These are phyloP conservation scores for Hassar affinis DNA, from an alignment of 2,113 vertebrate genomes.

Conservation along the genomic window DNA sequence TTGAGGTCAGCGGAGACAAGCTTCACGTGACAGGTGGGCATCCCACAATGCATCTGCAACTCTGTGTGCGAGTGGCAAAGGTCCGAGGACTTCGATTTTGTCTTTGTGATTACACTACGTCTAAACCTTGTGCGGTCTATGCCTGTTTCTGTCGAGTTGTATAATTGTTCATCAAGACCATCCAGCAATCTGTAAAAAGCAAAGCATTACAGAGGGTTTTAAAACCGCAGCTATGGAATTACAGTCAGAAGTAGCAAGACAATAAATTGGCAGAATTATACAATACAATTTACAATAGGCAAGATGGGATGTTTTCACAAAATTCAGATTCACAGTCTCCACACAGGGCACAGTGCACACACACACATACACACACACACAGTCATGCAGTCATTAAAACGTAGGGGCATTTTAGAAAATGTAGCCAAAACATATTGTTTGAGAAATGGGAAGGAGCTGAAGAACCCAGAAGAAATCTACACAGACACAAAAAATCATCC, in stretches of 20 bases:
- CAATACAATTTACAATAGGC: not conserved
- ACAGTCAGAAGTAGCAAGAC: not conserved
- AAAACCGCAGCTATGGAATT: not conserved
- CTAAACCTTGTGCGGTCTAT: not conserved
- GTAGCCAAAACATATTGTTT: not conserved
- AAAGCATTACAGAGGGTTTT: not conserved
- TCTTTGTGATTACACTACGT: not conserved
- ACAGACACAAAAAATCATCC: not conserved
- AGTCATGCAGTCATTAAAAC: not conserved
- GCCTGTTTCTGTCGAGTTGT: not conserved
- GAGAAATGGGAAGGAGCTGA: not conserved
- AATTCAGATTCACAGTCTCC: not conserved
- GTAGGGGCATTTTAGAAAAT: not conserved
- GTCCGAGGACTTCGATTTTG: not conserved
- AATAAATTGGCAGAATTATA: not conserved
- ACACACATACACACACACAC: not conserved
- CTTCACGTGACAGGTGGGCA: constrained; percentile 87
- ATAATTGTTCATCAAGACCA: not conserved
- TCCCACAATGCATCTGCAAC: not conserved
- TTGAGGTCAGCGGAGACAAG: constrained; percentile 84
- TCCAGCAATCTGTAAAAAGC: not conserved
- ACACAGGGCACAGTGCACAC: not conserved
- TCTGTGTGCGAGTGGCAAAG: not conserved
- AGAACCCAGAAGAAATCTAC: not conserved
- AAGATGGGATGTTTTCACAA: not conserved